phyloP scores from a whole-genome alignment of 1,140 invertebrate species.

The Hyphantria cunea region DNA sequence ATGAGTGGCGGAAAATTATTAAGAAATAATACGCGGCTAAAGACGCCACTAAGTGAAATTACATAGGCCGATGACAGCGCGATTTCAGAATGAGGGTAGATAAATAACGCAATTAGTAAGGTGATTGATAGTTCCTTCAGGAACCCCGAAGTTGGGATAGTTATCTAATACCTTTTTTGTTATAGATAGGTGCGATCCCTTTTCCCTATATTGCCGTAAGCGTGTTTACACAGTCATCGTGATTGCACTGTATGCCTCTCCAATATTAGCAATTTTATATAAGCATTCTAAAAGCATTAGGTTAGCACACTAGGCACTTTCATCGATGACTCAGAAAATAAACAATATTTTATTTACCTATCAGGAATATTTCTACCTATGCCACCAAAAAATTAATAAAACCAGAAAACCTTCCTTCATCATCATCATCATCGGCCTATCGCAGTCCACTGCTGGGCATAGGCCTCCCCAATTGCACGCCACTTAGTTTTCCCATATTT shows the following conservation, averaged over 20 bases:
- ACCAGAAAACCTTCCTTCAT: no score
- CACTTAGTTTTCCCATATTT: no score
- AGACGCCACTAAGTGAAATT: constrained; percentile 68
- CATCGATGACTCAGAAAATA: neutral
- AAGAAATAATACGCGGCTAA: constrained; percentile 48
- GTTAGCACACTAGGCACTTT: neutral
- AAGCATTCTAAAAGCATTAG: constrained; percentile 26
- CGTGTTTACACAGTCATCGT: constrained; percentile 24
- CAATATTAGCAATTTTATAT: constrained; percentile 22
- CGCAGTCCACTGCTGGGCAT: no score
- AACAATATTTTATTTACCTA: no score
- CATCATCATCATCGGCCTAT: no score
- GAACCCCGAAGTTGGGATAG: constrained; percentile 37
- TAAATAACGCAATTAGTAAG: constrained; percentile 70
- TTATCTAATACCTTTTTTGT: constrained; percentile 40
- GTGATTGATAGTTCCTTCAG: constrained; percentile 62
- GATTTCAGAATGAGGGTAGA: constrained; percentile 55
- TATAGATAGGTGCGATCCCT: constrained; percentile 30
- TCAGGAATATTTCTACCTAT: no score
- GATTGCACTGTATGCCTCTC: constrained; percentile 20
- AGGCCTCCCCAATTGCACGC: no score
- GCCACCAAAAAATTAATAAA: no score
- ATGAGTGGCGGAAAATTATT: constrained; percentile 46
- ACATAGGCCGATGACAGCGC: constrained; percentile 65
- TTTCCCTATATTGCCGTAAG: constrained; percentile 26